phyloP scores from a whole-genome alignment of 2,113 vertebrate species.

The Toxotes jaculatrix region DNA sequence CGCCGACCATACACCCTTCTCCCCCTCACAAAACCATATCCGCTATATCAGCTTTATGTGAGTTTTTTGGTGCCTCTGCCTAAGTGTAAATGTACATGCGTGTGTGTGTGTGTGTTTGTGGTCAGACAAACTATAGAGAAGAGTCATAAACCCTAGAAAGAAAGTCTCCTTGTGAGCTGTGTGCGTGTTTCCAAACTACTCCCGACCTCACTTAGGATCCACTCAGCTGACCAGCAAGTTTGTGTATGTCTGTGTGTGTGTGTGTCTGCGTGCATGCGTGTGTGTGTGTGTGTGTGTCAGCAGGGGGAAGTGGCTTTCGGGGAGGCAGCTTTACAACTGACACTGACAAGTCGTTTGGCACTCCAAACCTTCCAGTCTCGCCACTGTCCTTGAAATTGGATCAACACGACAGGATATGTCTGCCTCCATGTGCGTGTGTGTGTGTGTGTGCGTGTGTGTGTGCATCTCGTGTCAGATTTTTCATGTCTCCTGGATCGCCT shows the following conservation, averaged over 20 bases:
- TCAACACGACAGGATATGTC: slow-evolving; percentile 77
- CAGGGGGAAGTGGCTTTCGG: slow-evolving; percentile 73
- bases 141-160: slow-evolving; percentile 77
- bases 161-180: slow-evolving; percentile 75
- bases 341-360: slow-evolving; percentile 79
- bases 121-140: slow-evolving; percentile 75
- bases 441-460: slow-evolving; percentile 33
- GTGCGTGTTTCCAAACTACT: slow-evolving; percentile 76
- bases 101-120: slow-evolving; percentile 66
- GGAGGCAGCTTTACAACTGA: slow-evolving; percentile 79
- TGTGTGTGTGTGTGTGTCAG: slow-evolving; percentile 33
- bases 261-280: not conserved
- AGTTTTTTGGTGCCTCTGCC: slow-evolving; percentile 39
- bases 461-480: slow-evolving; percentile 40
- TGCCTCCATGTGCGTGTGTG: slow-evolving; percentile 47
- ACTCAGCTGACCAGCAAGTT: slow-evolving; percentile 73
- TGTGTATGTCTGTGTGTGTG: slow-evolving; percentile 9
- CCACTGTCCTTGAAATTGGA: slow-evolving; percentile 80
- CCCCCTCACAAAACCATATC: slow-evolving; percentile 80
- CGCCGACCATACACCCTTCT: slow-evolving; percentile 78
- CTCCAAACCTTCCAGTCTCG: slow-evolving; percentile 62
- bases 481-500: slow-evolving; percentile 56
- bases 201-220: slow-evolving; percentile 77
- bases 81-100: slow-evolving; percentile 50
- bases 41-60: slow-evolving; percentile 78